Conservation (phyloP, 2,113 vertebrate species). For the Tinamus guttatus region DNA sequence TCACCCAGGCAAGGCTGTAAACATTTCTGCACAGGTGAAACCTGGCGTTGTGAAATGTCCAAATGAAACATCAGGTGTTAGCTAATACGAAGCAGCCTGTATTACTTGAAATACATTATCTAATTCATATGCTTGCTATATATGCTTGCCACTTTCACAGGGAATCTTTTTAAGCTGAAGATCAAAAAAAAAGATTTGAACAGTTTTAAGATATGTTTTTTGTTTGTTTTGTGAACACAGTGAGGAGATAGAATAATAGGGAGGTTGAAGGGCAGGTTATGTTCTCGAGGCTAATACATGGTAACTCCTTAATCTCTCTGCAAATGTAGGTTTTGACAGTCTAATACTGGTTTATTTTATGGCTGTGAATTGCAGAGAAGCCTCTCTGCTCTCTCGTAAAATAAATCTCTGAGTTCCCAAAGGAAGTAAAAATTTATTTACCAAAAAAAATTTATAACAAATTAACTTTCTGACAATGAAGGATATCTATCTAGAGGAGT, state of each 20-base stretch:
- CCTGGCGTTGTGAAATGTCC: neutral
- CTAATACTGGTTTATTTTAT: slow-evolving; percentile 16
- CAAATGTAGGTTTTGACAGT: neutral
- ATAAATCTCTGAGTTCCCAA: neutral
- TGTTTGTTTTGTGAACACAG: neutral
- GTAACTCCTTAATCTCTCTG: neutral
- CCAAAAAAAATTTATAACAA: neutral
- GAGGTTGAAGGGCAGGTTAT: neutral
- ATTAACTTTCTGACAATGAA: slow-evolving; percentile 10
- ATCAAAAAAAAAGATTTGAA: neutral
- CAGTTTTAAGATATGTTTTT: neutral
- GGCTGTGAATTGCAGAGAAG: slow-evolving; percentile 3
- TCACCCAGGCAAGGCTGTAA: neutral
- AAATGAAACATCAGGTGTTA: neutral
- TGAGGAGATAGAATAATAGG: neutral
- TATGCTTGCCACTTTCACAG: neutral
- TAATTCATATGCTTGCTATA: neutral
- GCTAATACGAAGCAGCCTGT: neutral
- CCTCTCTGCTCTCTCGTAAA: slow-evolving; percentile 9
- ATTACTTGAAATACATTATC: neutral
- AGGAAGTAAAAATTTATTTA: slow-evolving; percentile 2
- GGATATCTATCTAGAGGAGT: neutral
- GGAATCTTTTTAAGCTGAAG: neutral
- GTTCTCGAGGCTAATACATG: neutral
- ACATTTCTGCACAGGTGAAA: neutral